These are phyloP conservation scores for Yoshiicerus persimilis DNA, from an alignment of 1,140 invertebrate species.

Conservation along the genomic window DNA sequence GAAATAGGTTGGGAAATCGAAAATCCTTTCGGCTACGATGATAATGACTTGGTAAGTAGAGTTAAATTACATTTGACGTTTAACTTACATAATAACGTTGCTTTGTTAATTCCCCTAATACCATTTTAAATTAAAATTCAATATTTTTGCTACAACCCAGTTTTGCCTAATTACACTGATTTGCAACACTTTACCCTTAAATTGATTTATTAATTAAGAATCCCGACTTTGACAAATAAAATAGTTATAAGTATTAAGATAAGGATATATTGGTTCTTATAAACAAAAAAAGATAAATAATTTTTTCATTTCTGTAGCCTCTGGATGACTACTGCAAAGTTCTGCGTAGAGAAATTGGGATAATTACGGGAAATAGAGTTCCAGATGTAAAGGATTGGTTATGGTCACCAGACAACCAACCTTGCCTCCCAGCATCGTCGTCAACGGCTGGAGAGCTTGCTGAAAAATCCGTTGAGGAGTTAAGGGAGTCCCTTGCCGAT, in stretches of 20 bases:
- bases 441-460: neutral
- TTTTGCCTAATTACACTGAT: too few species aligned
- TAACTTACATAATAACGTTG: too few species aligned
- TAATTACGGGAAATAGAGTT: neutral
- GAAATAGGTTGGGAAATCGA: slow-evolving; percentile 29
- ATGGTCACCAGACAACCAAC: neutral
- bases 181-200: too few species aligned
- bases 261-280: neutral
- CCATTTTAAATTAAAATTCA: neutral
- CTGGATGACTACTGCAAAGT: slow-evolving; percentile 26
- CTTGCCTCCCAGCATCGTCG: neutral
- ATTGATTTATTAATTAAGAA: neutral
- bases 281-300: neutral
- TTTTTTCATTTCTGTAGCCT: neutral
- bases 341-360: neutral
- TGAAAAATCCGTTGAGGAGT: neutral
- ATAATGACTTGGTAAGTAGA: slow-evolving; percentile 29
- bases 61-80: neutral
- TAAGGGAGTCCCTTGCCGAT: neutral
- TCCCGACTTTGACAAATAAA: neutral
- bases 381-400: neutral
- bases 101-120: too few species aligned
- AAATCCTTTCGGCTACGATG: slow-evolving; percentile 35
- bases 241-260: neutral
- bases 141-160: neutral